Evolutionary conservation across 2,113 vertebrate genomes (phyloP), one percentile per base, ranked within the genome.

Genomic region (Eptesicus fuscus): DNA sequence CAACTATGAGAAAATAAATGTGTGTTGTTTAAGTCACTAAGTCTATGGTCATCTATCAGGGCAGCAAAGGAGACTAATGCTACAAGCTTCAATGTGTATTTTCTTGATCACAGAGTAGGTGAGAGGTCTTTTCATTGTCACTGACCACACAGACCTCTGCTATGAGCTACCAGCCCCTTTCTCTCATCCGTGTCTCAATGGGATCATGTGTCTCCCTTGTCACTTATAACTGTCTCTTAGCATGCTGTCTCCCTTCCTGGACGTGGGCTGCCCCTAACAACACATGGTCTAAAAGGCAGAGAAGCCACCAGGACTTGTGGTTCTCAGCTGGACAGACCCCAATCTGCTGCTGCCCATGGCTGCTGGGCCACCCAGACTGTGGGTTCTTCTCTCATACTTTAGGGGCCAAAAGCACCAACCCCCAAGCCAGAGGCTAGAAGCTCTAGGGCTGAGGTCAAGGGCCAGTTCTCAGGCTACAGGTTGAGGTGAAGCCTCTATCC

Each of bases 21-120:
- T 18, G 8, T 0, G 0, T 8, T 14, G 61, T 32, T 63, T 14
- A 40, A 61, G 73, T 59, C 87, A 51, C 51, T 4, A 37, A 49
- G 28, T 16, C 65, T 16, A 16, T 2, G 22, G 51, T 13, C 17
- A 0, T 3, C 32, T 30, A 11, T 53, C 4, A 42, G n/a, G 7
- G 51, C 10, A 61, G 61, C 51, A 7, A 51, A 47, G n/a, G n/a
- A 65, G 30, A 28, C 23, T 17, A 17, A 22, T 12, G 11, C 0
- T 0, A 35, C 2, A 8, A 6, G 40, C n/a, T 13, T 9, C n/a
- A 0, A 13, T 4, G 13, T 2, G 14, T 22, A 2, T 4, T 5
- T 51, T 44, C 61, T 42, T 18, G 12, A 23, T 10, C 9, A 7
- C 18, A 4, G 61, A 47, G 28, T 40, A 2, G 12, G 11, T 6